Evolutionary conservation across 1,140 invertebrate species (phyloP).

Genomic region (Drosophila jambulina): DNA sequence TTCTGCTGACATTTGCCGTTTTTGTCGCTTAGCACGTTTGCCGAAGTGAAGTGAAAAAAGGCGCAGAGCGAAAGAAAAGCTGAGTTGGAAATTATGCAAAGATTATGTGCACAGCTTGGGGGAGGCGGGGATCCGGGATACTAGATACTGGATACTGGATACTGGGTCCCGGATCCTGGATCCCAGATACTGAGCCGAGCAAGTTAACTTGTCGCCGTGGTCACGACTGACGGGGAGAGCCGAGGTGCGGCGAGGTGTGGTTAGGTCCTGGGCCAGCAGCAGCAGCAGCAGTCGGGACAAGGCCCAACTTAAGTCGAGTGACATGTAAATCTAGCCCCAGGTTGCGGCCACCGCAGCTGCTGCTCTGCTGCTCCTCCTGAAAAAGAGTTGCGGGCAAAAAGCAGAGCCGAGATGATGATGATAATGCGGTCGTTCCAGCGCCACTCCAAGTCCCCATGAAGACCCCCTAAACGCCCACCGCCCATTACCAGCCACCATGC

Average conservation of each 20-base stretch:
- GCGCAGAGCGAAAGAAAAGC: slow-evolving; percentile 18
- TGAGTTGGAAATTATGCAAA: slow-evolving; percentile 76
- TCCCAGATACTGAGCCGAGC: slow-evolving; percentile 16
- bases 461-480: slow-evolving; percentile 9
- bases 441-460: slow-evolving; percentile 8
- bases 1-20: slow-evolving; percentile 76
- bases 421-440: slow-evolving; percentile 49
- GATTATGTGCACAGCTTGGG: slow-evolving; percentile 72
- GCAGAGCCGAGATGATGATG: slow-evolving; percentile 44
- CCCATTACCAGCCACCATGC: slow-evolving; percentile 50
- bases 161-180: slow-evolving; percentile 14
- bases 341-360: slow-evolving; percentile 66
- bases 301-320: slow-evolving; percentile 70
- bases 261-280: slow-evolving; percentile 35
- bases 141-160: slow-evolving; percentile 26
- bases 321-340: slow-evolving; percentile 78
- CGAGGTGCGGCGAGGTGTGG: slow-evolving; percentile 54
- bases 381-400: slow-evolving; percentile 72
- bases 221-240: slow-evolving; percentile 13
- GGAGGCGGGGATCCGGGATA: slow-evolving; percentile 10
- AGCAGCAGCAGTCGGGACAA: slow-evolving; percentile 14
- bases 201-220: slow-evolving; percentile 57
- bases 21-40: slow-evolving; percentile 46
- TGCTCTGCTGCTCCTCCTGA: slow-evolving; percentile 42
- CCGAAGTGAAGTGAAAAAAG: slow-evolving; percentile 22